A percentile compares a stretch with the other conserved stretches of the same genome.
These are phyloP conservation scores for Aricia artaxerxes DNA, from an alignment of 2,888 invertebrate genomes.

Conservation along the genomic window DNA sequence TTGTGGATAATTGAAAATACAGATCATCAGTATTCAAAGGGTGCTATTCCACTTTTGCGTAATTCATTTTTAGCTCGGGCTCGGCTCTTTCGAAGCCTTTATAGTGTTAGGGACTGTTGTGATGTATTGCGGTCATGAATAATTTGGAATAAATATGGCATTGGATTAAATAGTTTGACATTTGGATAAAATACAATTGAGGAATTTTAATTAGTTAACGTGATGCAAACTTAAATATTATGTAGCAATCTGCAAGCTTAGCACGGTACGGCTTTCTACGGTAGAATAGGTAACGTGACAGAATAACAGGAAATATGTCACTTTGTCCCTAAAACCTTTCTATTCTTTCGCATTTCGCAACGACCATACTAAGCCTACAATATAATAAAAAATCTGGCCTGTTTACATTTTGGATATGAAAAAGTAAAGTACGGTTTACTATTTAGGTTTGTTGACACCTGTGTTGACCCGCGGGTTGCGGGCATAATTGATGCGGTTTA, in stretches of 20 bases:
- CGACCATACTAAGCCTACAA: no score
- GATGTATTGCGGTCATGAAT: conserved; percentile 13
- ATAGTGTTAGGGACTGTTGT: not conserved
- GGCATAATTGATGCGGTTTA: conserved; percentile 35
- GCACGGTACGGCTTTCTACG: no score
- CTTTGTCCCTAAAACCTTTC: no score
- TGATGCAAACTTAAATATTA: not conserved
- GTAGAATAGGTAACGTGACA: no score
- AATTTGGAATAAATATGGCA: conserved; percentile 1
- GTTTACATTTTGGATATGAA: not conserved
- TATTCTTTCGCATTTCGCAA: no score
- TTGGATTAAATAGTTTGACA: not conserved
- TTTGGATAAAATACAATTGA: not conserved
- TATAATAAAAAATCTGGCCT: not conserved
- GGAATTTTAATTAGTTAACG: not conserved
- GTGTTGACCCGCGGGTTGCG: conserved; percentile 25
- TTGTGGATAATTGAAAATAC: conserved; percentile 28
- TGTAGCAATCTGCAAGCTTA: not conserved
- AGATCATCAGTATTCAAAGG: conserved; percentile 30
- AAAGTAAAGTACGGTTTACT: not conserved
- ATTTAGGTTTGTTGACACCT: not conserved
- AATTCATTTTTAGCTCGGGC: conserved; percentile 7
- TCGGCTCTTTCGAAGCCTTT: not conserved
- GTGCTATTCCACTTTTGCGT: conserved; percentile 22
- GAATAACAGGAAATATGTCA: no score